Base-by-base conservation (phyloP, 2,888 invertebrate species). In the Ormyrus rosae region DNA sequence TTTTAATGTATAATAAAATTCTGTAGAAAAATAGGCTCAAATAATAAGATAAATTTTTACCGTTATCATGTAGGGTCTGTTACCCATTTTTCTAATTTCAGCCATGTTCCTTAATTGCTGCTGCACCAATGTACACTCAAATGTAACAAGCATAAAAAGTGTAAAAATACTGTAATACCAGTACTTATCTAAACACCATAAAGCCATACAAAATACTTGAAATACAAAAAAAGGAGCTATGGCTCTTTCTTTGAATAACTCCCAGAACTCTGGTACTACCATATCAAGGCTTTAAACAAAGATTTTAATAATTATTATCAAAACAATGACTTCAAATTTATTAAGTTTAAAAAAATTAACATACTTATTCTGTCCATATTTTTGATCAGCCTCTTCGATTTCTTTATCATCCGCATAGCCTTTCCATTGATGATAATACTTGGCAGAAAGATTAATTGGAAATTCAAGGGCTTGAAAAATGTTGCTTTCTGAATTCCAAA, bases 221-320 rank as follows among this genome's bases (percentile, higher is more conserved):
- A 99, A 99, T 6, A 99, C 99, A 91, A 99, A 99, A 91, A 99
- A 99, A 2, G 99, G 99, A 0, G 99, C 99, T 0, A 99, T 99
- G 0, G 99, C 99, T 86, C 99, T 93, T 91, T 99, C 99, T 86
- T 96, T 96, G 90, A 99, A 99, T 19, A 99, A 92, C 91, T 99
- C 98, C 93, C 95, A 94, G 89, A 99, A 99, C 90, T 98, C 97
- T 0, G 99, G 99, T 19, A 99, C 96, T 80, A 97, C 95, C 94
- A 95, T 95, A 83, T 93, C 94, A 90, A 95, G 92, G 76, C 94
- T 94, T 53, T 34, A 68, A 80, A 64, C 10, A 58, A 5, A 60
- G 69, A 73, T 60, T 56, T 50, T 13, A 63, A 71, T 61, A 6
- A 61, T 34, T 10, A 58, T 51, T 53, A 64, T 50, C 11, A 10